phyloP scores from a whole-genome alignment of 2,888 invertebrate genomes.

The Drosophila ustulata region DNA sequence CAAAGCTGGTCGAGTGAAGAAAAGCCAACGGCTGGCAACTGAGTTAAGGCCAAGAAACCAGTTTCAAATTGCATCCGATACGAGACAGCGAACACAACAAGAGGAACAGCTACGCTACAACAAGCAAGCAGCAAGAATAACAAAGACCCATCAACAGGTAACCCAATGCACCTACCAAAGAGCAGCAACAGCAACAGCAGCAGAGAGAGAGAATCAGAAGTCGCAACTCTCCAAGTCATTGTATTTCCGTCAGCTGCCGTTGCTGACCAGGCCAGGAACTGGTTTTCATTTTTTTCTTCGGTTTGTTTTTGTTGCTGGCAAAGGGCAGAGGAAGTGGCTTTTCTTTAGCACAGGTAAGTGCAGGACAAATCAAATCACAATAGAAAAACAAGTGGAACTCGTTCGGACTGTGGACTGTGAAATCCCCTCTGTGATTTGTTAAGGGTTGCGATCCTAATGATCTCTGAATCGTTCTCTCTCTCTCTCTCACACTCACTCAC shows the following conservation, averaged over 20 bases:
- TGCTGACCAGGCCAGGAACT: slow-evolving; percentile 50
- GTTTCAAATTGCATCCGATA: slow-evolving; percentile 65
- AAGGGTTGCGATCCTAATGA: slow-evolving; percentile 38
- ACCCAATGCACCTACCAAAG: slow-evolving; percentile 70
- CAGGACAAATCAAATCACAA: slow-evolving; percentile 16
- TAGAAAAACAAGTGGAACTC: slow-evolving; percentile 57
- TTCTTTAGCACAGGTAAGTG: slow-evolving; percentile 51
- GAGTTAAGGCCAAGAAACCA: slow-evolving; percentile 52
- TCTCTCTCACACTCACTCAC: neutral
- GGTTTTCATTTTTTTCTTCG: slow-evolving; percentile 35
- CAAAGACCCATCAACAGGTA: slow-evolving; percentile 74
- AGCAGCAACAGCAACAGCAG: neutral
- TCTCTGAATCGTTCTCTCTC: slow-evolving; percentile 15
- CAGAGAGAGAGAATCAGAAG: slow-evolving; percentile 62
- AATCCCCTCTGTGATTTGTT: slow-evolving; percentile 8
- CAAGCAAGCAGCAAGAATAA: slow-evolving; percentile 47
- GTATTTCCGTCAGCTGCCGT: slow-evolving; percentile 80
- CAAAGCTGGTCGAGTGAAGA: slow-evolving; percentile 12
- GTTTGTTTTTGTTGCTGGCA: slow-evolving; percentile 34
- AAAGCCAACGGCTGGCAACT: slow-evolving; percentile 28
- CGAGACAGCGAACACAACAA: slow-evolving; percentile 25
- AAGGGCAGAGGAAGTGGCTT: slow-evolving; percentile 64
- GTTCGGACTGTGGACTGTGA: slow-evolving; percentile 26
- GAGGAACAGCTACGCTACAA: slow-evolving; percentile 23
- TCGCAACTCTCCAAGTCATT: slow-evolving; percentile 62